Base-by-base conservation (phyloP, 2,113 vertebrate species). In the Bujurquina vittata region DNA sequence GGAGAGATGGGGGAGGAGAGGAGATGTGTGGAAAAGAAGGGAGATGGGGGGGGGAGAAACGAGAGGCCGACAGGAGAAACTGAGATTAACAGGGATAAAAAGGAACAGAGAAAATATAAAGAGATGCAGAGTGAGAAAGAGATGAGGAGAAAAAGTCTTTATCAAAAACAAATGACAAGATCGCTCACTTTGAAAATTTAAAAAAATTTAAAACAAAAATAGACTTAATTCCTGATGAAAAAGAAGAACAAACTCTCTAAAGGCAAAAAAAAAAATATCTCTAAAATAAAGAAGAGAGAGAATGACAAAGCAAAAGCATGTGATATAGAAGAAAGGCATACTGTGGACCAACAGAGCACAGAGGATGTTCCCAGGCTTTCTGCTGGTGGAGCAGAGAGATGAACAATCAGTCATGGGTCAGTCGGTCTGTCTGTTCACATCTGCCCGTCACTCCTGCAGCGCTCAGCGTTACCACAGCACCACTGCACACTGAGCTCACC, bases 351-450 rank as follows among this genome's bases (percentile, higher is more conserved):
- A 80, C 77, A 69, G 83, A 77, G 86, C 88, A 77, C 65, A 67
- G 84, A 78, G 78, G 88, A 91, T 88, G 84, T 88, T 90, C 85
- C 77, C 81, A 87, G 57, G 91, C 83, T 89, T 89, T 91, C 80
- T 87, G 86, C 84, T 87, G 83, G 12, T 80, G 89, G 85, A 92
- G 84, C 87, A 83, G 81, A 88, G 80, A 92, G 88, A 94, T 90
- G 88, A 92, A 87, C 84, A 91, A 91, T 92, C 84, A 87, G 76
- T 91, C 85, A 91, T 60, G 92, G 92, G 92, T 94, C 93, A 92
- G 85, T 84, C 81, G 65, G 29, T 85, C 88, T 87, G 91, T 91
- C 89, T 87, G 72, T 80, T 93, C 88, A 81, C 77, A 93, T 92
- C 88, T 88, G 84, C 74, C 77, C 83, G 82, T 80, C 82, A 0